Conservation (phyloP, 2,113 vertebrate species). For the Tragulus kanchil region DNA sequence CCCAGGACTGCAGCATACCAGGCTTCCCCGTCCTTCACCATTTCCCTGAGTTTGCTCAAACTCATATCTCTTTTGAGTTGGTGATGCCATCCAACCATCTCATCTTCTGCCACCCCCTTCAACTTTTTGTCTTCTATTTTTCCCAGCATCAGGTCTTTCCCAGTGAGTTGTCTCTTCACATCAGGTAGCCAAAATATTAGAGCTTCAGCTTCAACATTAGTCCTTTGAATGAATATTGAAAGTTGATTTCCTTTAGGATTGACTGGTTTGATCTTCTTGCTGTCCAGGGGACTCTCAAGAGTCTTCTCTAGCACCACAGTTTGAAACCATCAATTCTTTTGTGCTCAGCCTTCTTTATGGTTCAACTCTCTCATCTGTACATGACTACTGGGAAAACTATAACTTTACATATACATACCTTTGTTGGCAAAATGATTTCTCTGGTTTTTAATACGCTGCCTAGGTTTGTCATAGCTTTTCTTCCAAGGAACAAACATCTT, state of each 20-base stretch:
- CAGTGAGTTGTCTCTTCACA: neutral
- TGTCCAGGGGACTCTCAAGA: neutral
- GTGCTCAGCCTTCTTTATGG: neutral
- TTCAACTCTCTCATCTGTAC: neutral
- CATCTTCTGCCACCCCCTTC: neutral
- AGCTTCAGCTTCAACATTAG: neutral
- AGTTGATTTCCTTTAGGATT: neutral
- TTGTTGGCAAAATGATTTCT: neutral
- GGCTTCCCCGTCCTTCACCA: neutral
- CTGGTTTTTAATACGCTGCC: neutral
- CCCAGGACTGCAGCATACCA: neutral
- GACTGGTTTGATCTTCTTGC: neutral
- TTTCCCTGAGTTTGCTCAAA: neutral
- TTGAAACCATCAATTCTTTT: neutral
- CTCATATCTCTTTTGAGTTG: neutral
- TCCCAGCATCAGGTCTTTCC: neutral
- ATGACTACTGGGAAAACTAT: neutral
- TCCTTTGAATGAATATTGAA: neutral
- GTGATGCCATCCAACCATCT: neutral
- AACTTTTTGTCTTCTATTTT: neutral
- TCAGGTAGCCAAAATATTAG: neutral
- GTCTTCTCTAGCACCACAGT: neutral
- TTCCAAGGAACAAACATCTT: neutral
- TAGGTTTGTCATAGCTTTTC: neutral
- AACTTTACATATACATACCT: neutral